Conservation (phyloP, 2,113 vertebrate genomes). For the Capreolus pygargus region DNA sequence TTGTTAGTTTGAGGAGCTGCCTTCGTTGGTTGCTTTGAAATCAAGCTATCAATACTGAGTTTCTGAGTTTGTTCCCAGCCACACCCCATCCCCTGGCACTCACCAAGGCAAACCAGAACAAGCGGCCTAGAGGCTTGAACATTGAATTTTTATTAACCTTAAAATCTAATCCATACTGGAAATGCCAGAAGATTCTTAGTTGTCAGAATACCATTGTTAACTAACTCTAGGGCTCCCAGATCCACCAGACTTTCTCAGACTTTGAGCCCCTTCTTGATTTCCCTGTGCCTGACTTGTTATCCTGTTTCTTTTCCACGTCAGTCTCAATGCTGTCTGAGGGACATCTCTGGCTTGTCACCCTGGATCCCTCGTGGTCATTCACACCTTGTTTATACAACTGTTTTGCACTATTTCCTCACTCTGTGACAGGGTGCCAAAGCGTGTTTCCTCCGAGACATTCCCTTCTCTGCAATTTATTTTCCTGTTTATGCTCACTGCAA, state of each 20-base stretch:
- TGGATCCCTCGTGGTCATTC: conserved; percentile 34
- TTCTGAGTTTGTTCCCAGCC: not conserved
- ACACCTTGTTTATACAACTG: conserved; percentile 53
- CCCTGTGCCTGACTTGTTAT: not conserved
- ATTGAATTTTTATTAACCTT: not conserved
- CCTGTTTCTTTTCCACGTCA: not conserved
- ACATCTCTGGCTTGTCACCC: conserved; percentile 1
- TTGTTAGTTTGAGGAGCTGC: not conserved
- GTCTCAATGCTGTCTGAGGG: not conserved
- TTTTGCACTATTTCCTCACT: conserved; percentile 68
- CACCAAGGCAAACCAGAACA: not conserved
- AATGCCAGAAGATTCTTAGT: not conserved
- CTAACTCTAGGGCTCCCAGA: too few species aligned
- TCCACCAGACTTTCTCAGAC: not conserved
- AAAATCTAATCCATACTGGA: not conserved
- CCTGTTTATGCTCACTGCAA: conserved; percentile 97
- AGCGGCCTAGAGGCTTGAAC: not conserved
- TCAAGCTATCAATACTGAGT: not conserved
- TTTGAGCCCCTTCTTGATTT: fast-evolving
- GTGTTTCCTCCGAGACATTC: conserved; percentile 98
- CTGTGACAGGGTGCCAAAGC: conserved; percentile 95
- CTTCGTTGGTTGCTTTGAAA: conserved; percentile 7
- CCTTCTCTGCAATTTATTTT: conserved; percentile 99
- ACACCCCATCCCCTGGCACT: too few species aligned
- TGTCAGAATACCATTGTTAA: not conserved